Conservation (phyloP, 2,113 vertebrate species). For the Tinamus guttatus region DNA sequence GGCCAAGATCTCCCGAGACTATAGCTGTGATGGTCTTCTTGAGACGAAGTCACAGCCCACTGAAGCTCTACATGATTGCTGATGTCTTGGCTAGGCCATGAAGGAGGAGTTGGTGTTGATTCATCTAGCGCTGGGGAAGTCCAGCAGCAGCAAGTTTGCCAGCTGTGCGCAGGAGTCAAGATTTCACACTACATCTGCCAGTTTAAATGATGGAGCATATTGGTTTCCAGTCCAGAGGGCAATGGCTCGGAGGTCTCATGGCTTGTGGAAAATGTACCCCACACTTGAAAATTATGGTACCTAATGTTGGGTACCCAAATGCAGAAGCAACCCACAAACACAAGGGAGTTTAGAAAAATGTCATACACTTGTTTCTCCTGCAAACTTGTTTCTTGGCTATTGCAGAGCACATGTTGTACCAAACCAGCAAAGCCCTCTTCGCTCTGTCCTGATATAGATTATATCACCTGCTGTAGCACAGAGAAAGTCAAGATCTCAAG, state of each 20-base stretch:
- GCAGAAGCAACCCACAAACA: background rate
- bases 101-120: accelerated
- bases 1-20: background rate
- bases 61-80: background rate
- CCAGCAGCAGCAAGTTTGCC: background rate
- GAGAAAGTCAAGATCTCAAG: background rate
- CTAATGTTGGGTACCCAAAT: background rate
- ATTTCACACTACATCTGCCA: background rate
- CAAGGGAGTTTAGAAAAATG: background rate
- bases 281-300: background rate
- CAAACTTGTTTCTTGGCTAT: background rate
- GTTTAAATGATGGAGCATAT: background rate
- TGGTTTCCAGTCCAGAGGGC: background rate
- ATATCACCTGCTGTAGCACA: background rate
- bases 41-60: background rate
- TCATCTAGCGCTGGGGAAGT: background rate
- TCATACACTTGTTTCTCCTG: background rate
- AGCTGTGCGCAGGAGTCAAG: background rate
- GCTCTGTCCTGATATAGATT: background rate
- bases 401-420: background rate
- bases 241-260: background rate
- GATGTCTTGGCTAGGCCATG: background rate
- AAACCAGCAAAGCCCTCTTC: background rate
- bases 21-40: background rate
- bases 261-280: background rate